These are phyloP conservation scores for Australoheros scitulus DNA, from an alignment of 2,113 vertebrate genomes.

Conservation along the genomic window DNA sequence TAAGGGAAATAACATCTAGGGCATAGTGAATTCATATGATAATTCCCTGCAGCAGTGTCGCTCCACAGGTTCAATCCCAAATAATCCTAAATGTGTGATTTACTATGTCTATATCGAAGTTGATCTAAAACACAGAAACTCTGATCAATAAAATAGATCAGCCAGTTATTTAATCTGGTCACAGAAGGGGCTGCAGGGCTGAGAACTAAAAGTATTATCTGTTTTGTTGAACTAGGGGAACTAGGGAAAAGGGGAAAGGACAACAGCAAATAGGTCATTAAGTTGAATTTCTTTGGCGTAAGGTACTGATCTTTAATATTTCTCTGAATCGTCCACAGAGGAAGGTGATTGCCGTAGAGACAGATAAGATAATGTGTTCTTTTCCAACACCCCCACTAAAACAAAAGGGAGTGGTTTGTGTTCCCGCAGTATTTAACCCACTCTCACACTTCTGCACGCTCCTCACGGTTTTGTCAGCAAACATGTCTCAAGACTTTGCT, in stretches of 20 bases:
- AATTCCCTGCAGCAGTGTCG: not conserved
- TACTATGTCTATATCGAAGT: not conserved
- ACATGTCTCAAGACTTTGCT: constrained; percentile 48
- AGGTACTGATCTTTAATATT: not conserved
- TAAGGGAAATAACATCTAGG: not conserved
- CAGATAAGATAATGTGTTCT: constrained; percentile 36
- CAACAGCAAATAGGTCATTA: not conserved
- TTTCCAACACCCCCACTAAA: not conserved
- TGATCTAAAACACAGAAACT: not conserved
- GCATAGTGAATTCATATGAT: too few species aligned
- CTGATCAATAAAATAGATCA: not conserved
- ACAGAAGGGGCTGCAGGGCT: not conserved
- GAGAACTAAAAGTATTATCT: not conserved
- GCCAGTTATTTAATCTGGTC: not conserved
- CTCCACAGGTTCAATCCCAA: not conserved
- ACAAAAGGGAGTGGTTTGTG: constrained; percentile 49
- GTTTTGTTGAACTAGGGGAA: not conserved
- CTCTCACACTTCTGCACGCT: not conserved
- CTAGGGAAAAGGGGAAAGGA: not conserved
- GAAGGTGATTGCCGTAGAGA: not conserved
- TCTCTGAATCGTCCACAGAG: not conserved
- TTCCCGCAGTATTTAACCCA: not conserved
- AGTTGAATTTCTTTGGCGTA: not conserved
- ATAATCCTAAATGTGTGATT: not conserved
- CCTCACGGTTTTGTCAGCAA: not conserved